Base-by-base conservation (phyloP, 2,113 vertebrate species). In the Cinclus mexicanus region DNA sequence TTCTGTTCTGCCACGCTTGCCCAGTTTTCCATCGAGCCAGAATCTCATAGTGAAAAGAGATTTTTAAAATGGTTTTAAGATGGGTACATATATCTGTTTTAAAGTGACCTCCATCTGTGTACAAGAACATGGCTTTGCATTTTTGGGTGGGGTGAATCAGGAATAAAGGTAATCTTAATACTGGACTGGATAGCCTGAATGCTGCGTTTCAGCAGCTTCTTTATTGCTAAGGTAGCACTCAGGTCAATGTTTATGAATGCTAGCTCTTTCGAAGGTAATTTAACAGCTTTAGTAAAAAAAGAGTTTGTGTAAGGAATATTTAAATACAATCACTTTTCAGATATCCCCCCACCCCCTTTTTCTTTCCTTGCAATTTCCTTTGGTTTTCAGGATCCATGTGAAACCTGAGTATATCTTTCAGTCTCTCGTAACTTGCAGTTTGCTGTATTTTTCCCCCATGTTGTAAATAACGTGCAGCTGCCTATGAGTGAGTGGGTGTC, bases 21-120 rank as follows among this genome's bases (percentile, higher is more conserved):
- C 78, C 64, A 85, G 76, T 94, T 92, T 94, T 83, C 50, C 29
- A 57, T 42, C 52, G 89, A 90, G 87, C 55, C 87, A 90, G 53
- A 85, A 83, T 87, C 72, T 85, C 70, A 50, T 25, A 33, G 65
- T 77, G 61, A 85, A 95, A 94, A 94, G 39, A 72, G 14, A 24
- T 55, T 86, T 83, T 39, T 19, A 74, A 59, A 76, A 59, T 82
- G 31, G 20, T 69, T 90, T 85, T 87, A 86, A 78, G 63, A 56
- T 72, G 39, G 49, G 41, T 46, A 52, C 11, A 9, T 49, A 17
- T 50, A 19, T 60, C 24, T 90, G 9, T 89, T 94, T 78, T 94
- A 87, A 71, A 94, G 69, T 56, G 28, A 33, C 24, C 21, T 93
- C 55, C 46, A 65, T 19, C 46, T 64, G 41, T 41, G 37, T 65